phyloP scores from a whole-genome alignment of 2,888 invertebrate genomes.

The Lamproptera curius region DNA sequence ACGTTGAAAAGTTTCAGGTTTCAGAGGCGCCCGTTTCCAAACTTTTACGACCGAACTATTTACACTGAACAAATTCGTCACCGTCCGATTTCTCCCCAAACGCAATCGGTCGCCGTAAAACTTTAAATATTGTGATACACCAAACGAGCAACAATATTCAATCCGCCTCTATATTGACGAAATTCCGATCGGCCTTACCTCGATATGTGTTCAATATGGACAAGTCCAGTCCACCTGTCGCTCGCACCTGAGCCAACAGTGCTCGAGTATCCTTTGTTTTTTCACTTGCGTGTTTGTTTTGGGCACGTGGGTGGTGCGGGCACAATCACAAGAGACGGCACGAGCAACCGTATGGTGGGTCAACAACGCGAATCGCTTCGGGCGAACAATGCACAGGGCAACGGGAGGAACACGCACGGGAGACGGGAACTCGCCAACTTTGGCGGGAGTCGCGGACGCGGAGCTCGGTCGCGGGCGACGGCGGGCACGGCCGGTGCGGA shows the following conservation, averaged over 20 bases:
- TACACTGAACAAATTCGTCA: neutral
- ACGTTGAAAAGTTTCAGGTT: slow-evolving; percentile 29
- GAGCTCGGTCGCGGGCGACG: slow-evolving; percentile 36
- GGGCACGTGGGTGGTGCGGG: slow-evolving; percentile 46
- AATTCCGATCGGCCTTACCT: slow-evolving; percentile 26
- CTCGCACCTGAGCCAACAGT: slow-evolving; percentile 69
- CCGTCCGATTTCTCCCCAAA: no score
- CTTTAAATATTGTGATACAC: no score
- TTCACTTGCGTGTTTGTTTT: slow-evolving; percentile 62
- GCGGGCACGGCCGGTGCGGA: slow-evolving; percentile 48
- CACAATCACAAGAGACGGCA: slow-evolving; percentile 49
- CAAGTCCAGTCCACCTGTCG: slow-evolving; percentile 49
- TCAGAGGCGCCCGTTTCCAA: slow-evolving; percentile 35
- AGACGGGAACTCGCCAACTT: slow-evolving; percentile 36
- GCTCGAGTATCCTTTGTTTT: slow-evolving; percentile 65
- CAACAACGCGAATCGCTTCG: slow-evolving; percentile 4
- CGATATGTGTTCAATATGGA: slow-evolving; percentile 23
- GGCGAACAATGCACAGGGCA: slow-evolving; percentile 21
- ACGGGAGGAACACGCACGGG: neutral
- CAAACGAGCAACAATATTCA: no score
- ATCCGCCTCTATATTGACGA: neutral
- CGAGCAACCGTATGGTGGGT: slow-evolving; percentile 32
- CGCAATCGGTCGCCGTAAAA: no score
- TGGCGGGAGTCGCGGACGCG: slow-evolving; percentile 39
- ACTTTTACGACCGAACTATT: slow-evolving; percentile 45